These are phyloP conservation scores for Onychomys leucogaster DNA, from an alignment of 2,797 vertebrate species.

Conservation along the genomic window DNA sequence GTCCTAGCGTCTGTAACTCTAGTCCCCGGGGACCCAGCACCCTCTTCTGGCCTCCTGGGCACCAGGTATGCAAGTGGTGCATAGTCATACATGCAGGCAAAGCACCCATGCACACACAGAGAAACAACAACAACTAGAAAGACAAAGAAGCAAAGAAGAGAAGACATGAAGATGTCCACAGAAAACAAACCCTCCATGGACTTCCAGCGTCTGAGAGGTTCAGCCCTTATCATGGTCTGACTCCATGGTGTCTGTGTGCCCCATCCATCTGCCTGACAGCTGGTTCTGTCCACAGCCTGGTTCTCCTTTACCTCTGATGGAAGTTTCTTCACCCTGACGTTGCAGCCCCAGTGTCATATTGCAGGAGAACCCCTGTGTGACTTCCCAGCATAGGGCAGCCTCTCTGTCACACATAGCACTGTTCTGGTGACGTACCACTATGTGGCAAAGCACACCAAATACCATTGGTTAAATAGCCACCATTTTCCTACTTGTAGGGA, in stretches of 20 bases:
- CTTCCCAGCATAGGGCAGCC: neutral
- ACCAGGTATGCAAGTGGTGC: neutral
- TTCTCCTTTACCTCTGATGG: neutral
- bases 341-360: neutral
- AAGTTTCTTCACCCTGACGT: neutral
- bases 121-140: neutral
- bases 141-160: neutral
- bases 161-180: neutral
- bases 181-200: neutral
- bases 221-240: neutral
- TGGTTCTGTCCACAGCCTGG: neutral
- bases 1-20: neutral
- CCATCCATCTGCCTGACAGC: neutral
- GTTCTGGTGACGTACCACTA: neutral
- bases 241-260: rapidly evolving
- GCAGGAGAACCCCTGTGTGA: neutral
- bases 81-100: neutral
- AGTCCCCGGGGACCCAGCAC: neutral
- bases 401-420: neutral
- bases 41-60: neutral
- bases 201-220: neutral
- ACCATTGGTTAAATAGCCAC: neutral
- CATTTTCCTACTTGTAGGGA: neutral
- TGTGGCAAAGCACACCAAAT: neutral
- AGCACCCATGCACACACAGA: neutral